Percentiles rank a stretch among this genome's conserved stretches.
These are phyloP conservation scores for Embiotoca jacksoni DNA, from an alignment of 2,113 vertebrate species.

Conservation along the genomic window DNA sequence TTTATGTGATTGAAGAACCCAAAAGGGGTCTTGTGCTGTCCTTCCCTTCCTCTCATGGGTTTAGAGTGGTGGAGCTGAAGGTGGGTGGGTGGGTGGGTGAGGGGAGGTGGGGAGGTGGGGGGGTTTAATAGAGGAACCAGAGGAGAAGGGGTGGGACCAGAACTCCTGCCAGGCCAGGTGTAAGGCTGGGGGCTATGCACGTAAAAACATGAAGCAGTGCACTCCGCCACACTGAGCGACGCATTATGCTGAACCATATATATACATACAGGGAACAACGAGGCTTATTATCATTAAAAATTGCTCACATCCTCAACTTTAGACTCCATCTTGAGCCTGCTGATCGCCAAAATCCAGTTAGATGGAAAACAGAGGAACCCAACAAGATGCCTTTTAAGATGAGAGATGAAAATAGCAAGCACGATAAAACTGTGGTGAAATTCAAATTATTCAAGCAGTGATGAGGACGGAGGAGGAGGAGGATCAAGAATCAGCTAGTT, in stretches of 20 bases:
- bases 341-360: slow-evolving; percentile 8
- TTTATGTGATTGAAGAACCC: slow-evolving; percentile 52
- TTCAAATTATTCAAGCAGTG: slow-evolving; percentile 59
- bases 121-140: slow-evolving; percentile 31
- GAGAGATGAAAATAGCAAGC: slow-evolving; percentile 20
- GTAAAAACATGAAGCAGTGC: slow-evolving; percentile 72
- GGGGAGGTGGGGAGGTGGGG: neutral
- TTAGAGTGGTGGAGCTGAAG: slow-evolving; percentile 8
- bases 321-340: slow-evolving; percentile 15
- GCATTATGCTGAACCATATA: slow-evolving; percentile 27
- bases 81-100: slow-evolving; percentile 28
- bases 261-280: slow-evolving; percentile 25
- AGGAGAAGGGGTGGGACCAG: slow-evolving; percentile 52
- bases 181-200: slow-evolving; percentile 79
- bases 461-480: slow-evolving; percentile 66
- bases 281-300: slow-evolving; percentile 26
- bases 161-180: slow-evolving; percentile 75
- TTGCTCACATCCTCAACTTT: slow-evolving; percentile 25
- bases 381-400: slow-evolving; percentile 21
- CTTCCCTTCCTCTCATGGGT: slow-evolving; percentile 50
- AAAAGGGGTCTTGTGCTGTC: slow-evolving; percentile 35
- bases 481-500: slow-evolving; percentile 73
- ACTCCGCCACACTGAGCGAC: slow-evolving; percentile 31
- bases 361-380: slow-evolving; percentile 25
- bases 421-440: slow-evolving; percentile 45